Base-by-base conservation (phyloP, 1,140 invertebrate species). In the Drosophila equinoxialis region DNA sequence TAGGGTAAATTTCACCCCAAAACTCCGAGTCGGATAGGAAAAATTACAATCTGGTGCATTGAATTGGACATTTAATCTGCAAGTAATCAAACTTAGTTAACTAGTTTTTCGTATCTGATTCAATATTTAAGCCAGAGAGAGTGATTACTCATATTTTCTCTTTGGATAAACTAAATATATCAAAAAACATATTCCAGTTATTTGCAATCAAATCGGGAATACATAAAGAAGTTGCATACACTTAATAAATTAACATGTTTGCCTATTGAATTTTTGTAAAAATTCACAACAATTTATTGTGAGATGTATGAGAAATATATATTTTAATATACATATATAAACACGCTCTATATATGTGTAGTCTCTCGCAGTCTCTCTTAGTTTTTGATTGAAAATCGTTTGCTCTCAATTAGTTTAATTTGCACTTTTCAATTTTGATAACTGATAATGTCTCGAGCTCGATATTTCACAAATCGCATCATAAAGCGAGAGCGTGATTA, bases 401-500 rank as follows among this genome's bases (percentile, higher is more conserved):
- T 59, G 35, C 33, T 33, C 17, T 30, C 26, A 58, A 41, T 41
- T 37, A 42, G 10, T 41, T 1, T 64, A 83, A 86, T 86, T 89
- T 83, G 65, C 83, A 86, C 76, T 62, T 66, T 14, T 20, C 66
- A 37, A 65, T 71, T 30, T 37, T 60, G 59, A 70, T 59, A 45
- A 58, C 57, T 62, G 57, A 71, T 60, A 54, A 70, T 59, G 39
- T 65, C 39, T 62, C 30, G 62, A 45, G 58, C 37, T 48, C 33
- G 51, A 72, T 65, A 68, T 80, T 65, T 77, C 37, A 79, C 69
- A 64, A 71, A 59, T 42, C 68, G 60, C 69, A 68, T 77, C 71
- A 75, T 69, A 54, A 65, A 70, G 64, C 58, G 64, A 60, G 68
- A 76, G 76, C 58, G 71, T 79, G 71, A 86, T 86, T 86, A 79